These are phyloP conservation scores for Myotis daubentonii DNA, from an alignment of 2,797 vertebrate species.

Conservation along the genomic window DNA sequence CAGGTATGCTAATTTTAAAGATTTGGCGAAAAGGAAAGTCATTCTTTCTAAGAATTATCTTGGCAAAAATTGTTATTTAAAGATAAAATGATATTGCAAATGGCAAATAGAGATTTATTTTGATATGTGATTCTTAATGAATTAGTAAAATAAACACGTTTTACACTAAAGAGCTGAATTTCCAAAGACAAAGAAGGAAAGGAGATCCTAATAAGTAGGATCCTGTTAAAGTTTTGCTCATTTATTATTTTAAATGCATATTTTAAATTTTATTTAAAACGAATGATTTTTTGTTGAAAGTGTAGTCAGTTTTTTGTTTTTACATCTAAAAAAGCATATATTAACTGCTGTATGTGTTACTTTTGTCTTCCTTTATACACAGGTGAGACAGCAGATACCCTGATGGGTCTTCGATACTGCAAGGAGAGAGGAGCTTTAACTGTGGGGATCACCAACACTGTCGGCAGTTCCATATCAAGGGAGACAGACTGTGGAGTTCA, in stretches of 20 bases:
- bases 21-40: neutral
- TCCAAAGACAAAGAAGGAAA: conserved; percentile 31
- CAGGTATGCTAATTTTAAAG: conserved; percentile 87
- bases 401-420: conserved; percentile 96
- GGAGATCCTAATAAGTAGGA: conserved; percentile 22
- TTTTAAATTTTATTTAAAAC: neutral
- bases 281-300: neutral
- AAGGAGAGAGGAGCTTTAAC: conserved; percentile 97
- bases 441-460: conserved; percentile 97
- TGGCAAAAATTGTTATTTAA: conserved; percentile 40
- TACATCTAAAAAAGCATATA: neutral
- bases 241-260: conserved; percentile 6
- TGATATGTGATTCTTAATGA: conserved; percentile 8
- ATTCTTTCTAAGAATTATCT: conserved; percentile 40
- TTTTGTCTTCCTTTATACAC: conserved; percentile 29
- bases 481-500: conserved; percentile 99
- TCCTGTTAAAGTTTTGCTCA: neutral
- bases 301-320: neutral
- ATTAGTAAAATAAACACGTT: conserved; percentile 34
- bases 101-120: conserved; percentile 28
- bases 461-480: conserved; percentile 97
- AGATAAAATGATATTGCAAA: conserved; percentile 12
- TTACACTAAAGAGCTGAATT: conserved; percentile 31
- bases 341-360: neutral
- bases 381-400: conserved; percentile 98